Evolutionary conservation across 2,888 invertebrate genomes (phyloP), one percentile per base, ranked within the genome.

Genomic region (Augochlorella aurata): DNA sequence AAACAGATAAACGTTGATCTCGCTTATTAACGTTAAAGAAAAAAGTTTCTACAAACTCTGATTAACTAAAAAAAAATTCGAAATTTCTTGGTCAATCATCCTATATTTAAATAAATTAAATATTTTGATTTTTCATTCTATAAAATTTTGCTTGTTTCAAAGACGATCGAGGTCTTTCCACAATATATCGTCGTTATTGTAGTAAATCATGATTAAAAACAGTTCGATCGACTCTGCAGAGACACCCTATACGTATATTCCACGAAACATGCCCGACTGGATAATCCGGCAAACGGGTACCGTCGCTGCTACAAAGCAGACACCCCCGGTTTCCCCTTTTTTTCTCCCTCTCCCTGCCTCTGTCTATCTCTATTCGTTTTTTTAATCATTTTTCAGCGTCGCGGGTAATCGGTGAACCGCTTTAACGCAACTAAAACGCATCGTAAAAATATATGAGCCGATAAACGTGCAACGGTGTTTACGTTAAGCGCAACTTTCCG

Each of bases 371-470:
- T 65, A 29, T 47, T 21, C 24, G 10, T 45, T 44, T 45, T 61
- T 38, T 10, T 10, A 63, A 63, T 63, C 4, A 9, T 44, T 29
- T 45, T 2, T 54, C 24, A 58, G 69, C 63, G 61, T 76, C 24
- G 24, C 45, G 45, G 29, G 49, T 77, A 81, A 81, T 81, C 80
- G 80, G 67, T 45, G 52, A 29, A 63, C 8, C 80, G 75, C 24
- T 80, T 72, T 49, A 68, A 80, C 68, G 67, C 69, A 14, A 52
- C 54, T 47, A 29, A 63, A 80, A 63, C 68, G 67, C 38, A 29
- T 74, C 75, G 71, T 80, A 72, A 75, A 81, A 75, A 71, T 68
- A 80, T 67, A 81, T 21, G 74, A 47, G 14, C 52, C 80, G 75
- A 81, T 80, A 80, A 81, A 81, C 63, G 71, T 10, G 45, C 67